Percentiles rank a stretch among this genome's conserved stretches.
These are phyloP conservation scores for Diarsia mendica DNA, from an alignment of 2,888 invertebrate genomes.

Conservation along the genomic window DNA sequence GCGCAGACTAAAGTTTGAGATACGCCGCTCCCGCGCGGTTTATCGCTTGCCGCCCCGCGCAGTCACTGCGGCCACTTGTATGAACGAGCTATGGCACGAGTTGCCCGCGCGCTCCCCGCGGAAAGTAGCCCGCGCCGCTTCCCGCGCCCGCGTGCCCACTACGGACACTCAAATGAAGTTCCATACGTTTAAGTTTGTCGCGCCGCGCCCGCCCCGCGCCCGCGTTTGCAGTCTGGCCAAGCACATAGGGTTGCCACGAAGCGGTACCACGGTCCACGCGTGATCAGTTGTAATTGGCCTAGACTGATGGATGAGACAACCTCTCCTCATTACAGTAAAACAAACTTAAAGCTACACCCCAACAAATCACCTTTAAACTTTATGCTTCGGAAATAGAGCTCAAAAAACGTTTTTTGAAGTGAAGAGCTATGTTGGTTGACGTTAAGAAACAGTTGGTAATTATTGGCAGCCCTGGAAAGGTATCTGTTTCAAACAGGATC, in stretches of 20 bases:
- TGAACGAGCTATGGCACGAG: too few relatives aligned
- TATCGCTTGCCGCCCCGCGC: too few relatives aligned
- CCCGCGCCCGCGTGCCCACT: too few relatives aligned
- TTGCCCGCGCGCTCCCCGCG: too few relatives aligned
- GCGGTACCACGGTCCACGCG: slow-evolving; percentile 73
- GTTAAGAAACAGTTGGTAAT: slow-evolving; percentile 74
- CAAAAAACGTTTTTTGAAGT: background rate
- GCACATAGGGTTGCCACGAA: slow-evolving; percentile 82
- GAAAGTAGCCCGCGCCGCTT: too few relatives aligned
- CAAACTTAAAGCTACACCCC: slow-evolving; percentile 65
- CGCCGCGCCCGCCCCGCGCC: too few relatives aligned
- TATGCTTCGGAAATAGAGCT: slow-evolving; percentile 51
- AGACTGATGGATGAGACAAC: slow-evolving; percentile 79
- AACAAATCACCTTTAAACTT: slow-evolving; percentile 38
- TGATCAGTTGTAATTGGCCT: slow-evolving; percentile 87
- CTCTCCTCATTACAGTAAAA: slow-evolving; percentile 75
- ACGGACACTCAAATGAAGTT: too few relatives aligned
- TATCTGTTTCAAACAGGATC: slow-evolving; percentile 64
- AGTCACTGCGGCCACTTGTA: too few relatives aligned
- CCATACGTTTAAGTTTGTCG: too few relatives aligned
- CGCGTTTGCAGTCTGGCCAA: too few relatives aligned
- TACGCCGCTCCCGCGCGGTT: too few relatives aligned
- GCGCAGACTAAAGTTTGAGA: too few relatives aligned
- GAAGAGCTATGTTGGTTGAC: slow-evolving; percentile 41
- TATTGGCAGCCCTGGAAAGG: slow-evolving; percentile 74